Evolutionary conservation across 2,797 vertebrate genomes (phyloP), one percentile per base, ranked within the genome.

Genomic region (Novumbra hubbsi): DNA sequence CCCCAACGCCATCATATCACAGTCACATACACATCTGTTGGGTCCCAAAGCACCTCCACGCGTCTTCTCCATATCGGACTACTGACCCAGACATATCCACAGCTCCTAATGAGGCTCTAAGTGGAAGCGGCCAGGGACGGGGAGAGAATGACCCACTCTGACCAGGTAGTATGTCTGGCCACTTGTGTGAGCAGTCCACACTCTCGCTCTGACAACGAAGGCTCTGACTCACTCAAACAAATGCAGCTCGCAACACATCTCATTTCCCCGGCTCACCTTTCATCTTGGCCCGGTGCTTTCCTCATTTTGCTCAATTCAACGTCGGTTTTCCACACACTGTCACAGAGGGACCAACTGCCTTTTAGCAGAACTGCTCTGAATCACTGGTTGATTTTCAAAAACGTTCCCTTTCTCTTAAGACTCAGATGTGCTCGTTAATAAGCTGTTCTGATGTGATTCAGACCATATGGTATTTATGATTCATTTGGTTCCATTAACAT

Each of bases 41-140:
- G 80, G 86, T 89, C 86, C 86, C 85, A 88, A 85, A 85, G 87
- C 88, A 83, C 78, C 72, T 72, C 83, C 81, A 81, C 71, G 72
- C 84, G 87, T 87, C 82, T 84, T 63, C 50, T 30, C n/a, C 27
- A 27, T 63, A 14, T 27, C n/a, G 14, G 27, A 63, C 14, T 24
- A 28, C 27, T 14, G 27, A 27, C 24, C 24, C 27, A 30, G 24
- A 63, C 60, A 63, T 24, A 28, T 27, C 77, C 78, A 11, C 16
- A 78, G 80, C 68, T 70, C 77, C 85, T 89, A 88, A 92, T 90
- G 87, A 90, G 85, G 80, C 83, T 78, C 84, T 85, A 84, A 87
- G 84, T 79, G 80, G 32, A 72, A 78, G 81, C 80, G 63, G 84
- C 75, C 78, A 73, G 27, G 30, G 70, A 79, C 74, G 27, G n/a